These are phyloP conservation scores for Dyspetes luteomarginatus DNA, from an alignment of 2,888 invertebrate species.

Conservation along the genomic window DNA sequence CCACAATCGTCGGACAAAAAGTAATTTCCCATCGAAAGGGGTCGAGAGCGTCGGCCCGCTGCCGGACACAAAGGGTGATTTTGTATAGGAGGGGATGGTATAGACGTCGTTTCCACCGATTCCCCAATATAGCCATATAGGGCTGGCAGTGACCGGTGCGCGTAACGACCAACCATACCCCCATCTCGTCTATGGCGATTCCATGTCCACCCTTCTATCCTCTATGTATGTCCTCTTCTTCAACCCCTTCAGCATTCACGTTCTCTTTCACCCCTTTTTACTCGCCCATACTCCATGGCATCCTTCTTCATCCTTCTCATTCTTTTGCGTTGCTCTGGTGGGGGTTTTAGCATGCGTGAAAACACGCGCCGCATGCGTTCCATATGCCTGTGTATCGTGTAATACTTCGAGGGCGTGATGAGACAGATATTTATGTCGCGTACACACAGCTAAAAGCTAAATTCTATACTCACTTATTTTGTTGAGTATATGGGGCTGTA, in stretches of 20 bases:
- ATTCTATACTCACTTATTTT: not conserved
- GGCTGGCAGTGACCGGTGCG: constrained; percentile 82
- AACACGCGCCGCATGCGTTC: not conserved
- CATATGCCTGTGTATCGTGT: not conserved
- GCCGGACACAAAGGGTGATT: constrained; percentile 81
- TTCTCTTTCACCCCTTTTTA: too few relatives aligned
- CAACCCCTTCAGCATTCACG: constrained; percentile 49
- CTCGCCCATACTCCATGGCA: constrained; percentile 15
- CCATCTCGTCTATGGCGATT: constrained; percentile 55
- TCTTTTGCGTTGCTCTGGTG: too few relatives aligned
- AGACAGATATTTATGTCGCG: not conserved
- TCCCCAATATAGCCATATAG: constrained; percentile 65
- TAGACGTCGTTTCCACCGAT: constrained; percentile 57
- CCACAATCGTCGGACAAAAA: constrained; percentile 82
- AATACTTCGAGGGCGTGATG: not conserved
- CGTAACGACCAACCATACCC: constrained; percentile 77
- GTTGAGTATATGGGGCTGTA: not conserved
- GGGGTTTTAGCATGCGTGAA: not conserved
- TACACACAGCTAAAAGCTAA: not conserved
- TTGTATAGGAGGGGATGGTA: constrained; percentile 74
- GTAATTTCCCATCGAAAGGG: constrained; percentile 81
- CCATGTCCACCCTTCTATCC: constrained; percentile 54
- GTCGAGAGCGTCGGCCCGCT: constrained; percentile 62
- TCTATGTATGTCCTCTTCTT: constrained; percentile 52
- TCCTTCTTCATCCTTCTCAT: constrained; percentile 41